Evolutionary conservation across 2,888 invertebrate genomes (phyloP), one percentile per base, ranked within the genome.

Genomic region (Chrysolina oricalcia): DNA sequence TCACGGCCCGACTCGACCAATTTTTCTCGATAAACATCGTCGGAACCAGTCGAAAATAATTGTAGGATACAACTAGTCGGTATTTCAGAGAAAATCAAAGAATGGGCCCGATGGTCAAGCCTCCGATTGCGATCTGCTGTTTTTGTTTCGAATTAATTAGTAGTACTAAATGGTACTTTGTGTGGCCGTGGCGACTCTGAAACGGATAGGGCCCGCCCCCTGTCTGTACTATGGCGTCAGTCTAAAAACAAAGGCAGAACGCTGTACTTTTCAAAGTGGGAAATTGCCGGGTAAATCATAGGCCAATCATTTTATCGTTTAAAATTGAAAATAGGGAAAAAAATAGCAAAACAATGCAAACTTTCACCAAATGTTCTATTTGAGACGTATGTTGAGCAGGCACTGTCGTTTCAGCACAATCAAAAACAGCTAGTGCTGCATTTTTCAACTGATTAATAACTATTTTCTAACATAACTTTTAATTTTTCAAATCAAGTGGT

Each of bases 61-160:
- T 68, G 68, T 40, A 53, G 68, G 68, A 67, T 67, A 48, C 48
- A 50, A 67, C 50, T 27, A 48, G 68, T 68, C 68, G 68, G 68
- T 40, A 46, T 21, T 53, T 40, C 41, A 9, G 68, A 17, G 48
- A 11, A 68, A 68, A 68, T 68, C 35, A 68, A 68, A 68, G 68
- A 50, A 19, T 17, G 35, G 35, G 35, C 13, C 56, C 11, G 19
- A 56, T 50, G 68, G 68, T 68, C 68, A 21, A 35, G 56, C 21
- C 70, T 63, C 17, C 65, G 77, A 79, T 77, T 73, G 76, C 72
- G 41, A 77, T 77, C 73, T 73, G 56, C 68, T 70, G 77, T 79
- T 79, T 77, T 79, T 74, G 76, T 79, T 74, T 77, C 62, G 71
- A 74, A 77, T 77, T 79, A 79, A 79, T 77, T 77, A 77, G 73